These are phyloP conservation scores for Melipona beecheii DNA, from an alignment of 2,888 invertebrate genomes.

Conservation along the genomic window DNA sequence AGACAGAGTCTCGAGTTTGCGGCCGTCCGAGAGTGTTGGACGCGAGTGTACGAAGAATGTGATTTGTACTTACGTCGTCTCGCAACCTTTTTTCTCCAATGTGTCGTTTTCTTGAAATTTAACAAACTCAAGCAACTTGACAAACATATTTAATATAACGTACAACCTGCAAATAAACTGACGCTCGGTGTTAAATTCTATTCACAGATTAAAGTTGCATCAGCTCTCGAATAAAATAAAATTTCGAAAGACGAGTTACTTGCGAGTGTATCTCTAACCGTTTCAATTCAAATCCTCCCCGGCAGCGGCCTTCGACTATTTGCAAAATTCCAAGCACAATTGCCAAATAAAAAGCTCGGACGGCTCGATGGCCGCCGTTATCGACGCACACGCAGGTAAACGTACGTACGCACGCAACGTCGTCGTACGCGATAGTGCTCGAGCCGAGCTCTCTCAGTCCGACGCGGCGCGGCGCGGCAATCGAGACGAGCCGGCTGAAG, in stretches of 20 bases:
- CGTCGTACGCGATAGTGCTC: constrained; percentile 16
- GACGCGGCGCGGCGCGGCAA: constrained; percentile 36
- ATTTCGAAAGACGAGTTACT: too few species aligned
- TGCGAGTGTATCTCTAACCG: too few species aligned
- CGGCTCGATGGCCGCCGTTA: not conserved
- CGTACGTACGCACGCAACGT: not conserved
- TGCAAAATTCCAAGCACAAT: not conserved
- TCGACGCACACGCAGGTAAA: constrained; percentile 3
- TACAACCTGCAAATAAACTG: too few species aligned
- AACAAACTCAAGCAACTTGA: too few species aligned
- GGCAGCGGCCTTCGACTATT: not conserved
- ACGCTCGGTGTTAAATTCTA: too few species aligned
- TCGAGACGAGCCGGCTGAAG: constrained; percentile 54
- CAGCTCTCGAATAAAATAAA: too few species aligned
- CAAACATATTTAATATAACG: too few species aligned
- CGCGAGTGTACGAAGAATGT: not conserved
- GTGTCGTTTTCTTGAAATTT: too few species aligned
- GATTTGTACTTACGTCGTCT: not conserved
- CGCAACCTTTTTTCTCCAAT: too few species aligned
- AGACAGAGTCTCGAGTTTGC: not conserved
- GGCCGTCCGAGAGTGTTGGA: not conserved
- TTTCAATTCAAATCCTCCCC: not conserved
- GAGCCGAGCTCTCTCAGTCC: constrained; percentile 42
- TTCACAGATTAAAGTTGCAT: too few species aligned
- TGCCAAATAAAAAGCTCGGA: not conserved